A percentile compares a stretch with the other conserved stretches of the same genome.
Evolutionary conservation across 2,888 invertebrate species (phyloP).

Genomic region (Cancer borealis): DNA sequence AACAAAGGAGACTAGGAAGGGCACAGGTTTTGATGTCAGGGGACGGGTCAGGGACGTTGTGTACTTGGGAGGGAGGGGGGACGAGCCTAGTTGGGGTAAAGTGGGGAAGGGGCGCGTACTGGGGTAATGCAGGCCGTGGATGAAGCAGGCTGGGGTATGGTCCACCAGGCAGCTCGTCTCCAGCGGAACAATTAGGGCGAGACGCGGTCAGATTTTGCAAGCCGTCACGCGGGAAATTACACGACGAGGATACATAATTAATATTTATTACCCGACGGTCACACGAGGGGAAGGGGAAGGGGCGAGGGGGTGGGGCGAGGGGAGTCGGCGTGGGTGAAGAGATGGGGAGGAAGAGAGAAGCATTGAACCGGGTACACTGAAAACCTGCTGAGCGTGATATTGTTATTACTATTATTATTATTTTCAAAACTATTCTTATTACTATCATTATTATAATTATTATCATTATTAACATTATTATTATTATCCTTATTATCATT

Average conservation of each 20-base stretch:
- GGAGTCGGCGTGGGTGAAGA: background rate
- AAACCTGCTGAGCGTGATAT: conserved; percentile 7
- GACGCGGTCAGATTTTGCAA: conserved; percentile 39
- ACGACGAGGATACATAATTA: conserved; percentile 54
- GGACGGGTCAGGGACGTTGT: background rate
- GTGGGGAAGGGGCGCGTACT: too few species aligned
- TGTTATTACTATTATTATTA: conserved; percentile 18
- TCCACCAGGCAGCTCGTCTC: background rate
- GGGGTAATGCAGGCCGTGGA: background rate
- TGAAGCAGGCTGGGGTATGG: background rate
- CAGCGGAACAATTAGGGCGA: conserved; percentile 25
- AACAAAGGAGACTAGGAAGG: background rate
- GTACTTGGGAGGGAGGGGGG: background rate
- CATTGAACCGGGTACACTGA: background rate
- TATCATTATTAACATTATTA: background rate
- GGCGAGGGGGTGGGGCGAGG: too few species aligned
- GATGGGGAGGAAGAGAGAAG: background rate
- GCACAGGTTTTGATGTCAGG: background rate
- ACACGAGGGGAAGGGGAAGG: conserved; percentile 7
- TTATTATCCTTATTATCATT: too few species aligned
- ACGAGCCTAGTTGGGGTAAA: background rate
- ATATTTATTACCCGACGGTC: conserved; percentile 46
- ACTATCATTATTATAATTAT: background rate
- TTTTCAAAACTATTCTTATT: background rate
- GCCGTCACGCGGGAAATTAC: conserved; percentile 50